Base-by-base conservation (phyloP, 2,888 invertebrate species). In the Erebia ligea region DNA sequence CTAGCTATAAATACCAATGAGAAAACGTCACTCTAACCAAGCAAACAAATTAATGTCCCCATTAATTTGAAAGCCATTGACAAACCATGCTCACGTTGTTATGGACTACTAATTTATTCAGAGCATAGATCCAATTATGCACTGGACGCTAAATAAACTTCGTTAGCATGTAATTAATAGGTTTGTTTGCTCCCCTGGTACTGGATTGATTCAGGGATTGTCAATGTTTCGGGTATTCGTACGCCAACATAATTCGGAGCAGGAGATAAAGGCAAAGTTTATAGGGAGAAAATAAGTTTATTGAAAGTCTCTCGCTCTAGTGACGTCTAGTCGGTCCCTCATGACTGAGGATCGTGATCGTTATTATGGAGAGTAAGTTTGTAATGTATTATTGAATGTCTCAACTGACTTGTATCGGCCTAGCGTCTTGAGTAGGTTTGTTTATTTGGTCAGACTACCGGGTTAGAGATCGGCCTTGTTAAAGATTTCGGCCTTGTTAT, bases 161-260 rank as follows among this genome's bases (percentile, higher is more conserved):
- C 85, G 86, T 88, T 87, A 85, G 85, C 86, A 84, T 87, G 82
- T 85, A 86, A 89, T 88, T 87, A 89, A 87, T 84, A 80, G 81
- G 75, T 81, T 80, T 81, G 82, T 81, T 84, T 85, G 82, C 86
- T 84, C 77, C 64, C 67, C 79, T 54, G 56, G 61, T 45, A 57
- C 59, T 64, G 69, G 71, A 67, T 73, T 71, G 69, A 71, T 71
- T 69, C 62, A 40, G 19, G n/a, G 57, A 69, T 69, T 72, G 69
- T 69, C 45, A 67, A 67, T 48, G 40, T 54, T 54, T 54, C 40
- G 52, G 40, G 10, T 19, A 64, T 17, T 62, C 52, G 54, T 54
- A 17, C 62, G 40, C n/a, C 11, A 11, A 54, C n/a, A 13, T 5
- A 40, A 54, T 40, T n/a, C 19, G 25, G 48, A 45, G 21, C 50